A percentile compares a stretch with the other conserved stretches of the same genome.
Conservation (phyloP, 2,888 invertebrate species). For the Cantharis lateralis region DNA sequence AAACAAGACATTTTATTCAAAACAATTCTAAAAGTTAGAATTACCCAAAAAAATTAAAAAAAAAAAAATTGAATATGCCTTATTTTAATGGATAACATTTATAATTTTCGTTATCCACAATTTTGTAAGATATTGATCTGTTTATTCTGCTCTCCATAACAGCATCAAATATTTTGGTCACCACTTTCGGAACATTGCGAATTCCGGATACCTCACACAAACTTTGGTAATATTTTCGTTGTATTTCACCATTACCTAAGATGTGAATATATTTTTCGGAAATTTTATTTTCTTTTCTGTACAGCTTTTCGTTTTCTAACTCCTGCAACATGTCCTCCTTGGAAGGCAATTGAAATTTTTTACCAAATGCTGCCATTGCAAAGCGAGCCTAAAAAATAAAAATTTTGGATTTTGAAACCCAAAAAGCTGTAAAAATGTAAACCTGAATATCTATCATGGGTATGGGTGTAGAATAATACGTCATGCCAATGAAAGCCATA, state of each 20-base stretch:
- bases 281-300: constrained; percentile 61
- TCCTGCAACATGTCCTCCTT: constrained; percentile 67
- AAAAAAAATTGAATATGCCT: too few species aligned
- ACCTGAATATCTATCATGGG: constrained; percentile 51
- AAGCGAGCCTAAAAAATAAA: constrained; percentile 61
- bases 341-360: constrained; percentile 63
- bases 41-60: too few species aligned
- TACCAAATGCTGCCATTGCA: constrained; percentile 63
- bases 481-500: constrained; percentile 83
- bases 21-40: too few species aligned
- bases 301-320: constrained; percentile 62
- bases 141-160: neutral
- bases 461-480: constrained; percentile 65
- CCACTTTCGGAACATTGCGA: neutral
- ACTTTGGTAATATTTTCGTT: neutral
- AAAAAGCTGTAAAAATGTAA: neutral
- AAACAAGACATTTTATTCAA: too few species aligned
- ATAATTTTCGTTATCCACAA: constrained; percentile 5
- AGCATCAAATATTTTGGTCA: neutral
- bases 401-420: neutral
- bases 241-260: neutral
- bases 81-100: constrained; percentile 45
- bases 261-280: neutral
- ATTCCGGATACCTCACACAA: neutral
- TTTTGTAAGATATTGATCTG: neutral